Evolutionary conservation across 2,113 vertebrate genomes (phyloP).

Genomic region (Nycticorax nycticorax): DNA sequence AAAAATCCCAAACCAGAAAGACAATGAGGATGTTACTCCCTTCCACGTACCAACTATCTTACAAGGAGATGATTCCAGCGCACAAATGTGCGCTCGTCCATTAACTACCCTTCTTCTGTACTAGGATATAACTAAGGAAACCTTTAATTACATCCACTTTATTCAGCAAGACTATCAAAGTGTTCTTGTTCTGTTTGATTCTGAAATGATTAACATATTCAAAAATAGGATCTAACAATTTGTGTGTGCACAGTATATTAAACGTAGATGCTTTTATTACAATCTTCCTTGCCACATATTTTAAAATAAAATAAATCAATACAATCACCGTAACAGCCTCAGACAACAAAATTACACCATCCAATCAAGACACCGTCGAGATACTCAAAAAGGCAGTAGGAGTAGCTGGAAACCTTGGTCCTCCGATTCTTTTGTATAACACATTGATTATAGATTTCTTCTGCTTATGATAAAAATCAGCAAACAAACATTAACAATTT

Average conservation of each 20-base stretch:
- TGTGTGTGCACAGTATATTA: slow-evolving; percentile 28
- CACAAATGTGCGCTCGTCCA: background rate
- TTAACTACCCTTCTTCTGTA: background rate
- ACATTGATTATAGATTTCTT: slow-evolving; percentile 11
- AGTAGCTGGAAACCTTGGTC: slow-evolving; percentile 64
- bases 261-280: slow-evolving; percentile 64
- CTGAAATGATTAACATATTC: background rate
- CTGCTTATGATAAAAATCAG: background rate
- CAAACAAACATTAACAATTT: slow-evolving; percentile 27
- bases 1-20: background rate
- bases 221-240: slow-evolving; percentile 61
- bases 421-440: background rate
- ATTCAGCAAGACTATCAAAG: slow-evolving; percentile 35
- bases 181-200: slow-evolving; percentile 27
- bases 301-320: slow-evolving; percentile 52
- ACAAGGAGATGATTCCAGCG: background rate
- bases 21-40: background rate
- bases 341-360: slow-evolving; percentile 55
- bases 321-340: slow-evolving; percentile 54
- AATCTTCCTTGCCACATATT: slow-evolving; percentile 65
- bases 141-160: slow-evolving; percentile 30
- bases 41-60: background rate
- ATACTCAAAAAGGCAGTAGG: slow-evolving; percentile 63
- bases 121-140: slow-evolving; percentile 15
- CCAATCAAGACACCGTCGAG: slow-evolving; percentile 50